Percentiles rank a stretch among this genome's conserved stretches.
These are phyloP conservation scores for Zootoca vivipara DNA, from an alignment of 2,113 vertebrate genomes.

Conservation along the genomic window DNA sequence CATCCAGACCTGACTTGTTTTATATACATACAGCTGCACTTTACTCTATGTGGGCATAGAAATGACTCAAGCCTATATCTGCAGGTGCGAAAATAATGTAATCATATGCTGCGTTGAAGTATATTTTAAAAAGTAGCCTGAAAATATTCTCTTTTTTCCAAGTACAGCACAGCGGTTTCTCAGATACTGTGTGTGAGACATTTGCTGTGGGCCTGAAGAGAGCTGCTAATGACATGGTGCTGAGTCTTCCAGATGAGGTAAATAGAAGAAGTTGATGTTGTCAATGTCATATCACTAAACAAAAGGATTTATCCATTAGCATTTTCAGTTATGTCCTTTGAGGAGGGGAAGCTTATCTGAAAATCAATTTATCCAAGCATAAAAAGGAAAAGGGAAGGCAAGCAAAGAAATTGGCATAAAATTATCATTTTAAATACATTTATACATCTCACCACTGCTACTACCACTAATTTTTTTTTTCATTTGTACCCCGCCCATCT, in stretches of 20 bases:
- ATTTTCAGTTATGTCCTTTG: not conserved
- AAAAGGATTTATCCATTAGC: not conserved
- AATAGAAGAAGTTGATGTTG: not conserved
- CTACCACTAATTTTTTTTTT: too few relatives aligned
- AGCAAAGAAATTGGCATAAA: not conserved
- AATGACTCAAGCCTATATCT: constrained; percentile 11
- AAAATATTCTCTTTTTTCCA: constrained; percentile 5
- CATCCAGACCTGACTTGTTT: constrained; percentile 3
- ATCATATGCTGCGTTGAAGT: not conserved
- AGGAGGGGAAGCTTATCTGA: not conserved
- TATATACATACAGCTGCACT: not conserved
- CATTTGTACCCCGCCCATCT: too few relatives aligned
- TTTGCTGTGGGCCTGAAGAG: not conserved
- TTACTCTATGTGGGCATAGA: not conserved
- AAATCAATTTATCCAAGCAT: not conserved
- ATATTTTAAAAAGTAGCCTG: not conserved
- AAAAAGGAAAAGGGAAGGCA: too few relatives aligned
- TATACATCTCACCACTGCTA: not conserved
- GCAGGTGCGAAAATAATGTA: not conserved
- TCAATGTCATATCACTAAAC: not conserved
- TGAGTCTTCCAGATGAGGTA: constrained; percentile 24
- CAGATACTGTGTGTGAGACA: not conserved
- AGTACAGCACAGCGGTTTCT: not conserved
- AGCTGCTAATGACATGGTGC: not conserved
- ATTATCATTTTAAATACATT: not conserved